Base-by-base conservation (phyloP, 2,888 invertebrate genomes). In the Meteorus cinctellus region DNA sequence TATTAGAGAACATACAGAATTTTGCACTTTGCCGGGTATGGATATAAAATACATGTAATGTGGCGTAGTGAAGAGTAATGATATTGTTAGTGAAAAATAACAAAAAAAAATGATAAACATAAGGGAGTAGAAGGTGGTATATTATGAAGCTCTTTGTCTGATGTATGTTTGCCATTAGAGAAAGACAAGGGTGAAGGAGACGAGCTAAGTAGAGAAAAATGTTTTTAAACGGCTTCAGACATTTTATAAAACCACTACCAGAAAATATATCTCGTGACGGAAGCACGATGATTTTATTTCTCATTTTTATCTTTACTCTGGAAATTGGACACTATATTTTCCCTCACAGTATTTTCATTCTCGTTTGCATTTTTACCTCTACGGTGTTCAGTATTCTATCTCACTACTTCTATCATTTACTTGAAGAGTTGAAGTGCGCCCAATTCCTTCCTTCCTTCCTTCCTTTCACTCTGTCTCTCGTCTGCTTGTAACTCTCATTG, bases 401-500 rank as follows among this genome's bases (percentile, higher is more conserved):
- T 14, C 31, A 36, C 29, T 66, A 19, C 66, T 34, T 73, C 73
- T 31, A 24, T 73, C 67, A 67, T 31, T 55, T 31, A 31, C 41
- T 41, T 48, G 48, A n/a, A 73, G 67, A 67, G 24, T 16, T 45
- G 34, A 51, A 59, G 29, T 55, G 29, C 45, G 29, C 14, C 14
- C 73, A 27, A 16, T 62, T 62, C 65, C 73, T 71, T 77, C 70
- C 60, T 71, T 41, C 48, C 36, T 60, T 65, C 55, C 62, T 69
- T 69, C 29, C 69, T 69, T 51, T 8, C 59, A 19, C 59, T 16
- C 48, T 60, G 16, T 60, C 55, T 59, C 70, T n/a, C 29, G 34
- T 31, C 29, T n/a, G 4, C 51, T 68, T n/a, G 45, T 68, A 10
- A 14, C 51, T 27, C 12, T 45, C 6, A 31, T 29, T 27, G 10